phyloP scores from a whole-genome alignment of 2,113 vertebrate species.

The Bubo scandiacus region DNA sequence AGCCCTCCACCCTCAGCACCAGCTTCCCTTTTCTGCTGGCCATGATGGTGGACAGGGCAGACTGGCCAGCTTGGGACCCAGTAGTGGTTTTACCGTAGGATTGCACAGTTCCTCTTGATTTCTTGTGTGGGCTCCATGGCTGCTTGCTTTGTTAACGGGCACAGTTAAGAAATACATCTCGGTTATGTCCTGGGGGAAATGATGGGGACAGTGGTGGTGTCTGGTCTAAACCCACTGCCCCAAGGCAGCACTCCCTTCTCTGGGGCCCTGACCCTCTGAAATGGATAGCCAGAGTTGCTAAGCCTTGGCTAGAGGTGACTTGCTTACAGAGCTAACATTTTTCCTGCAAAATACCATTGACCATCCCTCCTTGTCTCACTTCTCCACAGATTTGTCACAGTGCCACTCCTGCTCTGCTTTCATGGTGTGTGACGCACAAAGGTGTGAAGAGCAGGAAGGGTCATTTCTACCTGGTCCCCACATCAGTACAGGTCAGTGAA shows the following conservation, averaged over 20 bases:
- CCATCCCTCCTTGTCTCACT: neutral
- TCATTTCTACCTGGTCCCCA: neutral
- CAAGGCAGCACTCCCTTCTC: neutral
- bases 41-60: rapidly evolving
- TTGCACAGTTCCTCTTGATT: neutral
- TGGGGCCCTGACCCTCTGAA: rapidly evolving
- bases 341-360: rapidly evolving
- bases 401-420: neutral
- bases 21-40: neutral
- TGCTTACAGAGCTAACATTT: neutral
- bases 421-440: rapidly evolving
- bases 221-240: neutral
- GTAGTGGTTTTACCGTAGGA: neutral
- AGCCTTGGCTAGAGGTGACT: neutral
- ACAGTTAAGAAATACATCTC: neutral
- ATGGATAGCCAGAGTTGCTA: neutral
- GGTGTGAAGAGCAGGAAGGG: neutral
- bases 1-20: rapidly evolving
- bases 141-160: rapidly evolving
- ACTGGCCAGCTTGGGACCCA: rapidly evolving
- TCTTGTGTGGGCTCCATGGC: neutral
- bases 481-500: neutral
- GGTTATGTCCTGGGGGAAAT: neutral
- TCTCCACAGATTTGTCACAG: rapidly evolving
- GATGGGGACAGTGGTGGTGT: neutral